Base-by-base conservation (phyloP, 2,888 invertebrate species). In the Eupeodes luniger region DNA sequence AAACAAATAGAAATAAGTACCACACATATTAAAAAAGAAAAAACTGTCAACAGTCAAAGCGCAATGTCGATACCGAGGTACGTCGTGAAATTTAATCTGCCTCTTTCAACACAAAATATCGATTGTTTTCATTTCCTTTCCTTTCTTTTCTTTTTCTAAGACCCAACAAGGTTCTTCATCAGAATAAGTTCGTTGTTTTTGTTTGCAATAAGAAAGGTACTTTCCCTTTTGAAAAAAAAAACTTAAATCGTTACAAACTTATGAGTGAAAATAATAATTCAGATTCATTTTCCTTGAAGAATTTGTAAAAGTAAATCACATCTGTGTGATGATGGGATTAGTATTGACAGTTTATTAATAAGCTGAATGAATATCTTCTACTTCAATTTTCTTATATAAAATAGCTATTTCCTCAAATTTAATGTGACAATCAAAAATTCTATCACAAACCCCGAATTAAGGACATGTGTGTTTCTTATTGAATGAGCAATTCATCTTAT, bases 161-260 rank as follows among this genome's bases (percentile, higher is more conserved):
- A 14, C 34, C 34, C n/a, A 61, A 9, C n/a, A 61, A 61, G 36
- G 61, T 40, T 36, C 47, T 49, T 61, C 36, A 10, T 0, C n/a
- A 59, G 10, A 5, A n/a, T 61, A 61, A 62, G 36, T 62, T 40
- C 5, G n/a, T 62, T 62, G 61, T 62, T 62, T 62, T 44, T 44
- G 40, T 62, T 19, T 40, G 16, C 16, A 61, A 6, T 0, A 6
- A 7, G 2, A 27, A 27, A 27, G 27, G 27, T 40, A 44, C 62
- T 44, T 62, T 62, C 62, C 6, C 62, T 62, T 62, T 62, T 16
- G 11, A 49, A 49, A 3, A 27, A 49, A 49, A 49, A 51, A 4
- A 36, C 61, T 2, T 11, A 40, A 61, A 40, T 0, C n/a, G 10
- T 61, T 5, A 44, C 40, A 34, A 14, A 61, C 40, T 40, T 62